These are phyloP conservation scores for Microplitis manilae DNA, from an alignment of 2,888 invertebrate genomes.

Conservation along the genomic window DNA sequence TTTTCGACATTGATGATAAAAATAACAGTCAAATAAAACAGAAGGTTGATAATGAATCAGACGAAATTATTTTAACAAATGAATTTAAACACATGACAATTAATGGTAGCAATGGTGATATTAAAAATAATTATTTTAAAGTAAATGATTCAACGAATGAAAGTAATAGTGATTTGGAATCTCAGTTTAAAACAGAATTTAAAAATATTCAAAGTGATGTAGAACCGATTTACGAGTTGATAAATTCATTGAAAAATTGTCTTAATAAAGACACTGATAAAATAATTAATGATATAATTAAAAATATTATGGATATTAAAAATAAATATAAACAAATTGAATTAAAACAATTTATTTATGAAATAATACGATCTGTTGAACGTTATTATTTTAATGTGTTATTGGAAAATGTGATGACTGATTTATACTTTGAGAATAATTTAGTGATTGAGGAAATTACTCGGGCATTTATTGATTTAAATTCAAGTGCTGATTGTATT, in stretches of 20 bases:
- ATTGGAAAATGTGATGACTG: constrained; percentile 57
- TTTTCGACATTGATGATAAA: constrained; percentile 59
- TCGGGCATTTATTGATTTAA: constrained; percentile 76
- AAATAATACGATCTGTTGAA: constrained; percentile 62
- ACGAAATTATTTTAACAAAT: constrained; percentile 23
- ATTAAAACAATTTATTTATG: constrained; percentile 57
- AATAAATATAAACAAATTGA: constrained; percentile 56
- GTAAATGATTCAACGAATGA: neutral
- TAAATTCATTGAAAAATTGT: constrained; percentile 51
- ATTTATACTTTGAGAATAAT: constrained; percentile 52
- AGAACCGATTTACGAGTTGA: constrained; percentile 54
- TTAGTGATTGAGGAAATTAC: constrained; percentile 62
- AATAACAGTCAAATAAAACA: constrained; percentile 37
- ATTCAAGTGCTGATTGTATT: constrained; percentile 57
- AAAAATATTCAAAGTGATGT: constrained; percentile 16
- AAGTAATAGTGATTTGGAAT: neutral
- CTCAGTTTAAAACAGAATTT: neutral
- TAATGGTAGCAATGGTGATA: neutral
- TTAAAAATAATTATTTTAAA: neutral
- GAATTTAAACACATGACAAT: neutral
- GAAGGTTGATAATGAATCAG: constrained; percentile 38
- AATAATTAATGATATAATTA: constrained; percentile 53
- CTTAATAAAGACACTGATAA: constrained; percentile 54
- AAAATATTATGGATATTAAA: constrained; percentile 54
- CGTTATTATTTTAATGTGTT: constrained; percentile 63